Evolutionary conservation across 2,888 invertebrate genomes (phyloP).

Genomic region (Miltochrista miniata): DNA sequence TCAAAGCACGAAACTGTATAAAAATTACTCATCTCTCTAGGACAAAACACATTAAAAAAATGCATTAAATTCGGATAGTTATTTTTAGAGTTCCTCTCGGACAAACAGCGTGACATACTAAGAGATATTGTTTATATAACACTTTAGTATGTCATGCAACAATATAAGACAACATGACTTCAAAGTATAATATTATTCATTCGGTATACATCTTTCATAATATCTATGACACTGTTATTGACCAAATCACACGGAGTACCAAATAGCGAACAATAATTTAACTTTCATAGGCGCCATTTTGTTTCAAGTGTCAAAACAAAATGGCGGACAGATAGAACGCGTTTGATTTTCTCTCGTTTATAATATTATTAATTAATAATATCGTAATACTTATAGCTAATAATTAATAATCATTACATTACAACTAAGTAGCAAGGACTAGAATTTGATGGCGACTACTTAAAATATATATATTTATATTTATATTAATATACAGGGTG

Average conservation of each 20-base stretch:
- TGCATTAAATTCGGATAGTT: too few relatives aligned
- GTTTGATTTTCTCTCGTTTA: constrained; percentile 36
- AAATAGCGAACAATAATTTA: constrained; percentile 16
- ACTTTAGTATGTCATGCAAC: too few relatives aligned
- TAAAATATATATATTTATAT: constrained; percentile 53
- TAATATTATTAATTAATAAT: constrained; percentile 36
- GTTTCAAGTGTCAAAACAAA: constrained; percentile 18
- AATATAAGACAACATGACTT: background rate
- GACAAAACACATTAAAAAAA: too few relatives aligned
- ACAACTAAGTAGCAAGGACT: constrained; percentile 73
- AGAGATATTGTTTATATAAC: too few relatives aligned
- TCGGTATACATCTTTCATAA: background rate
- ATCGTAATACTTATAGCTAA: constrained; percentile 64
- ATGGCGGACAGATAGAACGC: constrained; percentile 32
- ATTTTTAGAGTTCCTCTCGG: too few relatives aligned
- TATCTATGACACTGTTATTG: background rate
- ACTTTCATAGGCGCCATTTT: constrained; percentile 25
- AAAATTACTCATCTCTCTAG: too few relatives aligned
- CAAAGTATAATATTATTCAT: background rate
- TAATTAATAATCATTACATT: constrained; percentile 62
- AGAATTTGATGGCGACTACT: constrained; percentile 77
- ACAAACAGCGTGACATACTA: too few relatives aligned
- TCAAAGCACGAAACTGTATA: too few relatives aligned
- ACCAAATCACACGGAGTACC: constrained; percentile 2
- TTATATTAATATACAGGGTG: too few relatives aligned